A percentile compares a stretch with the other conserved stretches of the same genome.
Conservation (phyloP, 2,888 invertebrate genomes). For the Congeria kusceri region DNA sequence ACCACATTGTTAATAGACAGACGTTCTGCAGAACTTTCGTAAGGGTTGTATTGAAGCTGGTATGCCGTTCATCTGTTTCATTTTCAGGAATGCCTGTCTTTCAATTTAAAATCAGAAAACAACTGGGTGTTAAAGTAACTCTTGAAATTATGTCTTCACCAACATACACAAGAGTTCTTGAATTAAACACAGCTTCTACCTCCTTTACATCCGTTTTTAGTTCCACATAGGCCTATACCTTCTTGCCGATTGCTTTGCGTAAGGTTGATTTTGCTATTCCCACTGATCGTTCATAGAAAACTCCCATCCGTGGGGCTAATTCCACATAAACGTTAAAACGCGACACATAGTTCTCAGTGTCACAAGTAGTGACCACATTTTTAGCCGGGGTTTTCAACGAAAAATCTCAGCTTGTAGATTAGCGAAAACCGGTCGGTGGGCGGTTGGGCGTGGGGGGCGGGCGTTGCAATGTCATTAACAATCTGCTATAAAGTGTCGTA, state of each 20-base stretch:
- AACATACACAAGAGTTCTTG: slow-evolving; percentile 34
- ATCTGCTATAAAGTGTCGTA: too few relatives aligned
- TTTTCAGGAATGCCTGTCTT: slow-evolving; percentile 28
- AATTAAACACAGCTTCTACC: slow-evolving; percentile 26
- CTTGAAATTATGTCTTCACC: slow-evolving; percentile 34
- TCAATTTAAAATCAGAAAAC: slow-evolving; percentile 37
- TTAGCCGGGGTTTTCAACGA: too few relatives aligned
- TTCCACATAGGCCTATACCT: slow-evolving; percentile 19
- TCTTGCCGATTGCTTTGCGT: slow-evolving; percentile 26
- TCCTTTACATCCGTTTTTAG: slow-evolving; percentile 28
- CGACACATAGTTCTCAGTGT: too few relatives aligned
- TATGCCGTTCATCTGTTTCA: slow-evolving; percentile 27
- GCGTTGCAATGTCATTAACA: too few relatives aligned
- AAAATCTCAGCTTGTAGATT: too few relatives aligned
- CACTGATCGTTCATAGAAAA: slow-evolving; percentile 38
- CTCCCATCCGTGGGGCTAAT: slow-evolving; percentile 33
- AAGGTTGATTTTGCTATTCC: slow-evolving; percentile 36
- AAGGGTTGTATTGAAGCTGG: slow-evolving; percentile 20
- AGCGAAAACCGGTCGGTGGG: too few relatives aligned
- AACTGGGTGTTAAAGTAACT: slow-evolving; percentile 18
- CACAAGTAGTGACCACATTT: too few relatives aligned
- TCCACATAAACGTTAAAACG: too few relatives aligned
- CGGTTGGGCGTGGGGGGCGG: too few relatives aligned
- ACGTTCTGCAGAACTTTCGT: slow-evolving; percentile 11
- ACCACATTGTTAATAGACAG: slow-evolving; percentile 19